Base-by-base conservation (phyloP, 2,888 invertebrate species). In the Idaea aversata region DNA sequence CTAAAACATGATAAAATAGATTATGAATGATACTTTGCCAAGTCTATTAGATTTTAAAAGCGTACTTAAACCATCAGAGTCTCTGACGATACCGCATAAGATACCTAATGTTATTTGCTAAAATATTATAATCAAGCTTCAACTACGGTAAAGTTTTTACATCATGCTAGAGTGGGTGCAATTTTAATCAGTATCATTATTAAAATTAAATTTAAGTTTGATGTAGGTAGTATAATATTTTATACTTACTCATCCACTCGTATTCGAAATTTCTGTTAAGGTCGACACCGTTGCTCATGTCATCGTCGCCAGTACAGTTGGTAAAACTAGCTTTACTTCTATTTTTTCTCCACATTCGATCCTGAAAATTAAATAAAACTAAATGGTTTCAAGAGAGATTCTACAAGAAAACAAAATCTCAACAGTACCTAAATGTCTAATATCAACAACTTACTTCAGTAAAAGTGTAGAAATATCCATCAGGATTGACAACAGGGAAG, bases 401-500 rank as follows among this genome's bases (percentile, higher is more conserved):
- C 25, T 25, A 25, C 25, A 25, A 25, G 25, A 25, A 25, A 25
- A 25, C 3, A 25, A 25, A 25, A 25, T 25, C 25, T 25, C 2
- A 2, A 25, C 3, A 3, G 25, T 25, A 25, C 25, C 25, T 25
- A 58, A 57, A 34, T 6, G 34, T 7, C n/a, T 38, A 57, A 0
- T 13, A 38, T 13, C 35, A 61, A 66, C 65, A 62, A 90, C 93
- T 92, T 86, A 96, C 96, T 67, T 81, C 84, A 5, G 93, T 93
- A 75, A 95, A 95, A 0, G 95, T 94, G 77, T 95, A 96, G 5
- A 85, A 93, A 79, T 95, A 97, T 34, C 97, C 97, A 87, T 97
- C 97, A 13, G 96, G 96, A 83, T 97, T 97, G 1, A 94, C 91
- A 0, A 95, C 94, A 0, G 97, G 96, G 71, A 97, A 94, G 60